A percentile compares a stretch with the other conserved stretches of the same genome.
Conservation (phyloP, 2,888 invertebrate species). For the Drosophila affinis region DNA sequence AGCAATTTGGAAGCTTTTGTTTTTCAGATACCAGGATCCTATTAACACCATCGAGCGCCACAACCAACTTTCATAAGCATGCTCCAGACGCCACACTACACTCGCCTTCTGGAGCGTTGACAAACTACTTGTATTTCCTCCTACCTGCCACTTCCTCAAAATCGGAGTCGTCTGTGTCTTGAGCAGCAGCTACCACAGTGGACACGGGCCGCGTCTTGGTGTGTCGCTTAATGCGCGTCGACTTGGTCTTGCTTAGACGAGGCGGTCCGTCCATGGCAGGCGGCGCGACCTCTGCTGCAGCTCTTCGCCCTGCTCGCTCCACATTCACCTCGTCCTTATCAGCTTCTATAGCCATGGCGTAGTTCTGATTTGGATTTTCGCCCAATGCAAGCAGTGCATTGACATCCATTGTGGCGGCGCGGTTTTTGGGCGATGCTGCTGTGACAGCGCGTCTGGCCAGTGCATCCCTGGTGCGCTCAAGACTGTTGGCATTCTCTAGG, state of each 20-base stretch:
- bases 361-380: constrained; percentile 83
- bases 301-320: background rate
- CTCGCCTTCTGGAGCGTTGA: constrained; percentile 1
- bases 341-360: constrained; percentile 65
- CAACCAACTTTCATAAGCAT: constrained; percentile 60
- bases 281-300: constrained; percentile 37
- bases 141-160: constrained; percentile 90
- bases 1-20: constrained; percentile 74
- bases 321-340: constrained; percentile 31
- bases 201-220: constrained; percentile 80
- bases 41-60: constrained; percentile 61
- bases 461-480: constrained; percentile 86
- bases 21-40: constrained; percentile 63
- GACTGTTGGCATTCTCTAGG: constrained; percentile 86
- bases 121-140: constrained; percentile 82
- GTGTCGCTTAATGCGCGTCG: constrained; percentile 79
- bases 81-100: constrained; percentile 21
- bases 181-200: constrained; percentile 82
- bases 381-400: constrained; percentile 88
- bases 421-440: constrained; percentile 27
- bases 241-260: constrained; percentile 77
- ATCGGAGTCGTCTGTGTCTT: constrained; percentile 85
- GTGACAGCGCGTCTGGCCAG: constrained; percentile 65
- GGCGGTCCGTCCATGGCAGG: constrained; percentile 63
- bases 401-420: constrained; percentile 84